phyloP scores from a whole-genome alignment of 2,113 vertebrate species.

The Tamias sibiricus region DNA sequence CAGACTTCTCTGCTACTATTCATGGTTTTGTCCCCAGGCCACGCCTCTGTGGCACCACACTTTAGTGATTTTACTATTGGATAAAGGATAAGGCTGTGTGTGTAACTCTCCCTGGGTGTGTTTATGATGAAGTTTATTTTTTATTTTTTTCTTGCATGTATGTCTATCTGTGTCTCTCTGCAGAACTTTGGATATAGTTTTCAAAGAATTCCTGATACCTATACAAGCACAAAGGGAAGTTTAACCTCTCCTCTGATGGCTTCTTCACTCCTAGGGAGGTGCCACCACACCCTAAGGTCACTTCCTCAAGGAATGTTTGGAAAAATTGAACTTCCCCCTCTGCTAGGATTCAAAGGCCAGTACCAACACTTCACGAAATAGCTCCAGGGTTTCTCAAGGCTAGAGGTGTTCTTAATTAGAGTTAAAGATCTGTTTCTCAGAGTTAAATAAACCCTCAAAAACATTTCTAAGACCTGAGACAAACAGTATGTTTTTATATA shows the following conservation, averaged over 20 bases:
- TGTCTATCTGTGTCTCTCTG: background rate
- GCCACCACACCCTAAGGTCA: background rate
- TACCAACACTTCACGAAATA: background rate
- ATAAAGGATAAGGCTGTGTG: background rate
- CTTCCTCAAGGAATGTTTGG: background rate
- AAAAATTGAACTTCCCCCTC: background rate
- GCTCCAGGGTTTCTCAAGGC: background rate
- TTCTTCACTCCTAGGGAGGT: background rate
- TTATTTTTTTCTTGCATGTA: background rate
- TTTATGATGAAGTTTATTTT: background rate
- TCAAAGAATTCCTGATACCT: background rate
- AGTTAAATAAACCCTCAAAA: background rate
- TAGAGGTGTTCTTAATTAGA: background rate
- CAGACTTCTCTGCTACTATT: background rate
- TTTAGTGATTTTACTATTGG: background rate
- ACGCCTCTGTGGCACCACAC: background rate
- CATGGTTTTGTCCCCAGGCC: background rate
- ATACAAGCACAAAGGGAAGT: background rate
- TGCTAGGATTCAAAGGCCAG: background rate
- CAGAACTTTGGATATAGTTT: background rate
- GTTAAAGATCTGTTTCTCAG: background rate
- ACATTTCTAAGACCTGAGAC: background rate
- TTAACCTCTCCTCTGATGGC: background rate
- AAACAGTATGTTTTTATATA: background rate
- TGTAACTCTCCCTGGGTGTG: background rate